Percentiles rank a stretch among this genome's conserved stretches.
These are phyloP conservation scores for Drosophila emarginata DNA, from an alignment of 2,888 invertebrate species.

Conservation along the genomic window DNA sequence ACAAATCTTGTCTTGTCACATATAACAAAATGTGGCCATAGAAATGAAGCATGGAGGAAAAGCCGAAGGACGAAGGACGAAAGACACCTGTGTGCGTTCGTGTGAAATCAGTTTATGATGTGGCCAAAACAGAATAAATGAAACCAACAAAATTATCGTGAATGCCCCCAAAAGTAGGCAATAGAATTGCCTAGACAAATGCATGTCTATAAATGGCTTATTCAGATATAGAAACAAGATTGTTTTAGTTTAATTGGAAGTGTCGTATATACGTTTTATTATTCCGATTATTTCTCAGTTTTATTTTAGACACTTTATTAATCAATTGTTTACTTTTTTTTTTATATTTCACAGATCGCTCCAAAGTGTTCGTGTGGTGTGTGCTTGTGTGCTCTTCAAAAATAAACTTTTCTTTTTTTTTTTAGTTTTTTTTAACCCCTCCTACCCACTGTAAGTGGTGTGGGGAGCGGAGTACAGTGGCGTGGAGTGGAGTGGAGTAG, in stretches of 20 bases:
- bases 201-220: background rate
- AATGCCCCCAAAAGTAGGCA: constrained; percentile 7
- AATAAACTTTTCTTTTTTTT: constrained; percentile 39
- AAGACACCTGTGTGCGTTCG: constrained; percentile 6
- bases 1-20: constrained; percentile 19
- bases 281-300: too few relatives aligned
- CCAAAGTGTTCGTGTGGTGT: constrained; percentile 17
- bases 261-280: too few relatives aligned
- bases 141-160: background rate
- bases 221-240: background rate
- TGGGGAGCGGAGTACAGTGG: background rate
- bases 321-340: background rate
- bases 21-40: background rate
- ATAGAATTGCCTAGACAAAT: background rate
- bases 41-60: too few relatives aligned
- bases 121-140: background rate
- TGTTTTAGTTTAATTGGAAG: background rate
- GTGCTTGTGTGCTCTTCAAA: constrained; percentile 34
- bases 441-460: constrained; percentile 6
- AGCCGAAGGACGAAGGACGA: too few relatives aligned
- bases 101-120: constrained; percentile 9
- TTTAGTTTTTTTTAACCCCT: constrained; percentile 16
- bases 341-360: constrained; percentile 21
- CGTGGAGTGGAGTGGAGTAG: background rate
- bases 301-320: too few relatives aligned